Evolutionary conservation across 2,888 invertebrate genomes (phyloP).

Genomic region (Noctuana brunneofusca): DNA sequence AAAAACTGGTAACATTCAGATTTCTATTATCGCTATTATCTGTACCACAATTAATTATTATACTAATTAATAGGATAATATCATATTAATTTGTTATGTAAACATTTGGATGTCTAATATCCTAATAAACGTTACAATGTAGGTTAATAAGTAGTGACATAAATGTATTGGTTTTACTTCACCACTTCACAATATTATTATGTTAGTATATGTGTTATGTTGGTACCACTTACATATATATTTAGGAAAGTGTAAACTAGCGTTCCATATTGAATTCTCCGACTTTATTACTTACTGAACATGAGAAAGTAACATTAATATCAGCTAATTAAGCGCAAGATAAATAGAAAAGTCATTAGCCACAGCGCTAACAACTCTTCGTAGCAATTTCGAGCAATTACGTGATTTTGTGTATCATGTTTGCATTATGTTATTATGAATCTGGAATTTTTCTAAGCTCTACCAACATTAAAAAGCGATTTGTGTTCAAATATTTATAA

Average conservation of each 20-base stretch:
- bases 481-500: conserved; percentile 25
- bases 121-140: background rate
- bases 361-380: background rate
- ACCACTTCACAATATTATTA: background rate
- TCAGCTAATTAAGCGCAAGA: background rate
- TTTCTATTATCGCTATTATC: background rate
- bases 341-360: conserved; percentile 3
- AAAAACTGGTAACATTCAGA: background rate
- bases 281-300: background rate
- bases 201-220: background rate
- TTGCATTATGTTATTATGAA: conserved; percentile 13
- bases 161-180: background rate
- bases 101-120: background rate
- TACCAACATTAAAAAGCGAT: conserved; percentile 21
- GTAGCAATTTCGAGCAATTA: background rate
- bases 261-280: background rate
- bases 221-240: background rate
- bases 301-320: background rate
- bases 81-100: background rate
- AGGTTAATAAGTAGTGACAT: background rate
- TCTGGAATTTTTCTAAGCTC: conserved; percentile 11
- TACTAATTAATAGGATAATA: background rate
- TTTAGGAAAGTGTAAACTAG: no score
- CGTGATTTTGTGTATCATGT: conserved; percentile 3
- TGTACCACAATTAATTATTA: background rate